Conservation (phyloP, 2,888 invertebrate genomes). For the Philaethria dido region DNA sequence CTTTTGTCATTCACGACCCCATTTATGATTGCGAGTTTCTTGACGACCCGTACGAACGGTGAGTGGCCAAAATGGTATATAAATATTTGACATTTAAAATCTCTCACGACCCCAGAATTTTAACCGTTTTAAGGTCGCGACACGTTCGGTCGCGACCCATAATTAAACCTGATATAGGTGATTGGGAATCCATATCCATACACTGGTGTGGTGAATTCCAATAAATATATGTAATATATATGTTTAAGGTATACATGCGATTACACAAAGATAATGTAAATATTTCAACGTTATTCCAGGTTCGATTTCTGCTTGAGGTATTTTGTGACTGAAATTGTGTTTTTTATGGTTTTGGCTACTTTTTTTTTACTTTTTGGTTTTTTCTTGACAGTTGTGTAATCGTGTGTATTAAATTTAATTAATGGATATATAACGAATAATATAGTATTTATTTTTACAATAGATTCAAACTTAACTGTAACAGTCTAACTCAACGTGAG, state of each 20-base stretch:
- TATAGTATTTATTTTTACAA: conserved; percentile 42
- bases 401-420: conserved; percentile 22
- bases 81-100: no score
- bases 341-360: background rate
- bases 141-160: no score
- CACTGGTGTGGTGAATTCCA: conserved; percentile 10
- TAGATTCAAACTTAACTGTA: conserved; percentile 22
- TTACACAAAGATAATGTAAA: background rate
- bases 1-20: no score
- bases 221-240: background rate
- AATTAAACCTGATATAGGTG: conserved; percentile 1
- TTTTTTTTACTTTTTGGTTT: background rate
- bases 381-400: conserved; percentile 3
- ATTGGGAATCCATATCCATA: conserved; percentile 11
- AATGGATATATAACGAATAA: conserved; percentile 40
- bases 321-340: no score
- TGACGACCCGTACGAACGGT: no score
- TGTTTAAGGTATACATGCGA: conserved; percentile 6
- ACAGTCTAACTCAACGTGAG: conserved; percentile 23
- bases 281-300: no score
- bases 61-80: no score
- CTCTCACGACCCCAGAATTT: no score
- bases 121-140: no score
- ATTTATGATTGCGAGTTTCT: no score
- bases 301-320: background rate